Evolutionary conservation across 2,113 vertebrate species (phyloP).

Genomic region (Pontoporia blainvillei): DNA sequence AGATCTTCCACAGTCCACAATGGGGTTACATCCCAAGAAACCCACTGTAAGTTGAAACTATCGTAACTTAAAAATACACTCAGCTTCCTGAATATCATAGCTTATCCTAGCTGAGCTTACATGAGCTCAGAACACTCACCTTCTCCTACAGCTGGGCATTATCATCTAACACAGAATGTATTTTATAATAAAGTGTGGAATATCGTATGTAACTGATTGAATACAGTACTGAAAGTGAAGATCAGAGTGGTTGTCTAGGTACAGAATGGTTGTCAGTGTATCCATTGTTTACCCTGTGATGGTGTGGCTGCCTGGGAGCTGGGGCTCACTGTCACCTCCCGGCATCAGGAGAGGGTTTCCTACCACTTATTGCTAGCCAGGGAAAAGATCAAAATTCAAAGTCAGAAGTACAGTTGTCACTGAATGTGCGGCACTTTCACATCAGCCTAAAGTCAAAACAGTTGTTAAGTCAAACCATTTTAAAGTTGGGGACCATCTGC

Average conservation of each 20-base stretch:
- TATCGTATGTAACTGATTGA: neutral
- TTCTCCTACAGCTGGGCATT: neutral
- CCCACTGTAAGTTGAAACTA: neutral
- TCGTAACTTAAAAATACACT: neutral
- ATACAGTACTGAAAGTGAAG: neutral
- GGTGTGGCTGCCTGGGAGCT: neutral
- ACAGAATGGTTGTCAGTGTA: neutral
- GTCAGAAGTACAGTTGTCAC: neutral
- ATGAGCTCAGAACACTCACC: neutral
- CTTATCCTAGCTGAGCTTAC: neutral
- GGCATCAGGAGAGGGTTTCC: neutral
- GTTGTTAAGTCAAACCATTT: neutral
- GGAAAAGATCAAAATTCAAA: neutral
- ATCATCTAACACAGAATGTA: neutral
- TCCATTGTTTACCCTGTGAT: neutral
- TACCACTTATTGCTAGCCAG: fast-evolving
- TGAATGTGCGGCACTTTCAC: neutral
- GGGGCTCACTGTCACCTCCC: fast-evolving
- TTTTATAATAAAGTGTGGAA: neutral
- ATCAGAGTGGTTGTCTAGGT: neutral
- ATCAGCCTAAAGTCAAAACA: neutral
- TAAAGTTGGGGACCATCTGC: neutral
- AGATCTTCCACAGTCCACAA: too few species aligned
- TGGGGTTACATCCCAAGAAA: neutral
- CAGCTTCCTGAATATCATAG: neutral